These are phyloP conservation scores for Pristionchus maxplancki DNA, from an alignment of 2,888 invertebrate genomes.

Conservation along the genomic window DNA sequence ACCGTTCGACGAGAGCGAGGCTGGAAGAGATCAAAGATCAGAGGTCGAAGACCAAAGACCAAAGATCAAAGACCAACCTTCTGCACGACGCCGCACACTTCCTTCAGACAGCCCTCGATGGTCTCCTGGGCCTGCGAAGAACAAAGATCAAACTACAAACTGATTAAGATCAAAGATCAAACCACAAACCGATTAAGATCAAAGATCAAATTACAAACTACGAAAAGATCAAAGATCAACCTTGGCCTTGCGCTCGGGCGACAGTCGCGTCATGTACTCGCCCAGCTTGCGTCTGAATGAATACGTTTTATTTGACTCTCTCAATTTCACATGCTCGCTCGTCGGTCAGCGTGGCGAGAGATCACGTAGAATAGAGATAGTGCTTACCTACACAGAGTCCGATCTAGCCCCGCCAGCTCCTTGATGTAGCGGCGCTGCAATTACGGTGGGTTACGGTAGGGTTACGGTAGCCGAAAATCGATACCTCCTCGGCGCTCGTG, in stretches of 20 bases:
- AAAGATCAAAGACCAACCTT: conserved; percentile 39
- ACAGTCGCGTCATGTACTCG: conserved; percentile 33
- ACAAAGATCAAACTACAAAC: neutral
- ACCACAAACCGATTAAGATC: too few relatives aligned
- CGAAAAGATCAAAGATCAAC: conserved; percentile 14
- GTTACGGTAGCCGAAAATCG: neutral
- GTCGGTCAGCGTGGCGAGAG: too few relatives aligned
- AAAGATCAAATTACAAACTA: conserved; percentile 3
- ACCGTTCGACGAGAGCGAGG: neutral
- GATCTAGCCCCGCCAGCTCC: conserved; percentile 2
- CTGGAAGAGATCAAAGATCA: conserved; percentile 27
- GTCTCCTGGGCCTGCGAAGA: conserved; percentile 33
- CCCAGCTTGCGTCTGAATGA: neutral
- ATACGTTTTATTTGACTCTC: too few relatives aligned
- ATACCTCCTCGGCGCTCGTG: neutral
- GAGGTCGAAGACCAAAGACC: neutral
- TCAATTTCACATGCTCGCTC: too few relatives aligned
- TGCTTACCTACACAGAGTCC: conserved; percentile 24
- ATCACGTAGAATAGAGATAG: too few relatives aligned
- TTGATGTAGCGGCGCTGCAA: conserved; percentile 14
- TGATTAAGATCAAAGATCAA: conserved; percentile 27
- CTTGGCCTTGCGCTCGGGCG: conserved; percentile 10
- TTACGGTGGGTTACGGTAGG: neutral
- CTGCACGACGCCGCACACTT: conserved; percentile 24
- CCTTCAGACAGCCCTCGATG: conserved; percentile 21